These are phyloP conservation scores for Epistrophe eligans DNA, from an alignment of 2,888 invertebrate species.

Conservation along the genomic window DNA sequence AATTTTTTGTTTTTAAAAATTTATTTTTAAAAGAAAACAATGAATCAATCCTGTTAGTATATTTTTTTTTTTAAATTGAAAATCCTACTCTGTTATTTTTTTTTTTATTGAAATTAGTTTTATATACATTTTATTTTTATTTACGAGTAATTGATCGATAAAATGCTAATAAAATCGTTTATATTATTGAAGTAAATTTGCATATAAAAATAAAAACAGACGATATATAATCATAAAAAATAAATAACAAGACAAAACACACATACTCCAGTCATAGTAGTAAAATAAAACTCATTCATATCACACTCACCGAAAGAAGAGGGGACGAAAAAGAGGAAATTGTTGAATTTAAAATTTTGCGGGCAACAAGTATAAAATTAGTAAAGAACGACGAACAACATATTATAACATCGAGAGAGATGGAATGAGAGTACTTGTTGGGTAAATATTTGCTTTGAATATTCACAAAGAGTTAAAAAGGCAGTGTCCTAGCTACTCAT, in stretches of 20 bases:
- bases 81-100: neutral
- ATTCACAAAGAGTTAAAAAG: constrained; percentile 16
- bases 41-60: constrained; percentile 24
- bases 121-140: constrained; percentile 27
- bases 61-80: neutral
- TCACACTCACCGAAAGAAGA: neutral
- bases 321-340: neutral
- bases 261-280: neutral
- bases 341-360: constrained; percentile 20
- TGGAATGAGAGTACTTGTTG: neutral
- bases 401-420: neutral
- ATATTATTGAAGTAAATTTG: constrained; percentile 68
- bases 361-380: constrained; percentile 43
- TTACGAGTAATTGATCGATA: constrained; percentile 41
- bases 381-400: constrained; percentile 23
- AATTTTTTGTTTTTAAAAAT: constrained; percentile 75
- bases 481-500: constrained; percentile 6
- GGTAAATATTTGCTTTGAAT: constrained; percentile 41
- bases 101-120: constrained; percentile 20
- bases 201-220: constrained; percentile 41
- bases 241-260: neutral
- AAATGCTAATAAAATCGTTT: constrained; percentile 41
- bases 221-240: neutral
- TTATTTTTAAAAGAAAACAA: constrained; percentile 44
- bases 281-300: neutral